Conservation (phyloP, 2,113 vertebrate species). For the Thryonomys swinderianus region DNA sequence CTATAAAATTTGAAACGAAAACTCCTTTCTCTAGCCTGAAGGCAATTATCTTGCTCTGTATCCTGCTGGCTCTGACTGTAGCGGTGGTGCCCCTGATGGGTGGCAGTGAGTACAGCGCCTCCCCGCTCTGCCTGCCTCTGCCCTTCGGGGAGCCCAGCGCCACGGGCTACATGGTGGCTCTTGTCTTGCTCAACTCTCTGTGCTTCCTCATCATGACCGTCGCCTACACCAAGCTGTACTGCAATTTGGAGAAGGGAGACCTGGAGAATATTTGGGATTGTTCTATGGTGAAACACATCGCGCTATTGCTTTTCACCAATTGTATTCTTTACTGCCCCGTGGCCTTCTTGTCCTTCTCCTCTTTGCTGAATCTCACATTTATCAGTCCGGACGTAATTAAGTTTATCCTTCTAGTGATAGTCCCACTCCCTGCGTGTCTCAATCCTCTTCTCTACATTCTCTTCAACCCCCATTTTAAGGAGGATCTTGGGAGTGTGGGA, state of each 20-base stretch:
- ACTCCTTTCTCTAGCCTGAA: constrained; percentile 80
- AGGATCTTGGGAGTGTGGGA: constrained; percentile 90
- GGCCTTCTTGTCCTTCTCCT: constrained; percentile 94
- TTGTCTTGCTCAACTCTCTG: constrained; percentile 93
- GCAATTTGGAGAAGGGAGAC: constrained; percentile 89
- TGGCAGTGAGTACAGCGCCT: constrained; percentile 87
- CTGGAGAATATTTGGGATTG: constrained; percentile 90
- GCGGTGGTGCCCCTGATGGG: constrained; percentile 90
- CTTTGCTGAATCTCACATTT: constrained; percentile 91
- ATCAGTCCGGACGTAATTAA: constrained; percentile 92
- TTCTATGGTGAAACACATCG: constrained; percentile 93
- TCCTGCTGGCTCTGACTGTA: constrained; percentile 86
- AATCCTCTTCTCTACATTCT: constrained; percentile 97
- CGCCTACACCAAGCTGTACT: constrained; percentile 93
- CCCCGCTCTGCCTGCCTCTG: constrained; percentile 92
- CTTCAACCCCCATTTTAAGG: constrained; percentile 94
- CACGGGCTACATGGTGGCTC: constrained; percentile 90
- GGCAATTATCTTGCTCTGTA: constrained; percentile 83
- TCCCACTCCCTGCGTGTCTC: constrained; percentile 93
- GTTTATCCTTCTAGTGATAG: constrained; percentile 93
- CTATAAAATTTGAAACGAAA: constrained; percentile 85
- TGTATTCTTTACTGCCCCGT: constrained; percentile 95
- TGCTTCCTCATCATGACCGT: constrained; percentile 95
- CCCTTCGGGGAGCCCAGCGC: constrained; percentile 89
- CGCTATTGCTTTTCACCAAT: constrained; percentile 95